A percentile compares a stretch with the other conserved stretches of the same genome.
These are phyloP conservation scores for Spizella passerina DNA, from an alignment of 2,797 vertebrate genomes.

Conservation along the genomic window DNA sequence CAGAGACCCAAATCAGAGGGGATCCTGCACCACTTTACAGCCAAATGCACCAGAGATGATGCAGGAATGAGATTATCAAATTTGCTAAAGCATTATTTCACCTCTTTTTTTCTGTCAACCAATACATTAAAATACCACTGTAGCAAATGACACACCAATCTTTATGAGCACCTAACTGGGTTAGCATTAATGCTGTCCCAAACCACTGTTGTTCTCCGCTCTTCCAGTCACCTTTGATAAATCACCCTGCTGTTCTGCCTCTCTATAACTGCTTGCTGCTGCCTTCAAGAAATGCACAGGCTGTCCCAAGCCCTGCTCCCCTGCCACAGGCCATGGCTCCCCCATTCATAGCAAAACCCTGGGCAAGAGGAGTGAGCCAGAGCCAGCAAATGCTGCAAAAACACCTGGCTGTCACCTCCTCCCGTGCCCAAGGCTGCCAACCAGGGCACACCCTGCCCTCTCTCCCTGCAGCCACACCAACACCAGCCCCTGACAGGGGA, in stretches of 20 bases:
- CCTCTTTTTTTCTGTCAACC: not conserved
- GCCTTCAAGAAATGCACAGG: not conserved
- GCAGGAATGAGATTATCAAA: not conserved
- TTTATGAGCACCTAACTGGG: not conserved
- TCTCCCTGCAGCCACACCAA: accelerated
- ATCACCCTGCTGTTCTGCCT: not conserved
- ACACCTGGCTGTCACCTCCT: not conserved
- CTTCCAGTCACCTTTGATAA: not conserved
- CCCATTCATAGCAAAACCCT: accelerated
- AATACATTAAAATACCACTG: not conserved
- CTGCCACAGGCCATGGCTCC: not conserved
- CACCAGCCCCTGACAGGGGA: accelerated
- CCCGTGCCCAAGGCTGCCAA: accelerated
- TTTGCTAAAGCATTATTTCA: not conserved
- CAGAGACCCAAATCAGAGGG: not conserved
- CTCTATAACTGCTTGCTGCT: not conserved
- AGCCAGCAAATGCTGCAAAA: not conserved
- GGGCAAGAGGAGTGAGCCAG: accelerated
- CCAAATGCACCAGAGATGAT: not conserved
- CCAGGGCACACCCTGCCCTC: accelerated
- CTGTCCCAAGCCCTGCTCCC: not conserved
- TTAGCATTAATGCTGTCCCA: not conserved
- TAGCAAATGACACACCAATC: not conserved
- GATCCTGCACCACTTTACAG: not conserved
- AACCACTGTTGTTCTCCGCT: not conserved